phyloP scores from a whole-genome alignment of 64 coral and sea anemone genomes.

The Cladopsammia gracilis region DNA sequence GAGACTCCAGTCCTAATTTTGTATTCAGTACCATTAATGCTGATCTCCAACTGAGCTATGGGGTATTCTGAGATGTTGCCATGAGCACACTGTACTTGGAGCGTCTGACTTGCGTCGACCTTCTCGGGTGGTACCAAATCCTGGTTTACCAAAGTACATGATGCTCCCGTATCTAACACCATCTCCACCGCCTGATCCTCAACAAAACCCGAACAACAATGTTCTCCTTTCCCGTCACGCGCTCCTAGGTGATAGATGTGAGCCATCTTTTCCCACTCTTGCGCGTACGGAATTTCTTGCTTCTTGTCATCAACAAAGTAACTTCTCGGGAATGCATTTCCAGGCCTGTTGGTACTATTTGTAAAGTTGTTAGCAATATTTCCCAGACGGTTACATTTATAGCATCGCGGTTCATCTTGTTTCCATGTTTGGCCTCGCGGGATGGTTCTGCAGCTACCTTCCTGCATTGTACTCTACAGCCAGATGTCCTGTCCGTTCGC shows the following conservation, averaged over 20 bases:
- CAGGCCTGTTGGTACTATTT: not conserved
- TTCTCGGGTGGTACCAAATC: slow-evolving; percentile 51
- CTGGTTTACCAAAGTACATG: slow-evolving; percentile 46
- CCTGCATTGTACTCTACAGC: not conserved
- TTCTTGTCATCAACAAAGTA: too few species aligned
- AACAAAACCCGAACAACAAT: slow-evolving; percentile 5
- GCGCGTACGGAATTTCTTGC: too few species aligned
- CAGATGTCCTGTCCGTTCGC: not conserved
- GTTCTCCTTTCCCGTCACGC: too few species aligned
- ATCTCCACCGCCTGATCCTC: slow-evolving; percentile 42
- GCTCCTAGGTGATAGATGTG: too few species aligned
- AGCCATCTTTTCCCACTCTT: too few species aligned
- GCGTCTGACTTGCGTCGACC: not conserved
- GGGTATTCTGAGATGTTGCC: too few species aligned
- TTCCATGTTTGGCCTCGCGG: not conserved
- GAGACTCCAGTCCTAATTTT: not conserved
- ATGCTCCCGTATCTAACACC: slow-evolving; percentile 54
- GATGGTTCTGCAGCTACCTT: too few species aligned
- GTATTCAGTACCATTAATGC: too few species aligned
- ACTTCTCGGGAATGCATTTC: too few species aligned
- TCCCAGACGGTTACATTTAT: slow-evolving; percentile 26
- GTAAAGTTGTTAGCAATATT: slow-evolving; percentile 30
- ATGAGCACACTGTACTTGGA: not conserved
- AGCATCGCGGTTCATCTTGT: slow-evolving; percentile 11
- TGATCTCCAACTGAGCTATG: too few species aligned